These are phyloP conservation scores for Tricholauxania praeusta DNA, from an alignment of 2,888 invertebrate genomes.

Conservation along the genomic window DNA sequence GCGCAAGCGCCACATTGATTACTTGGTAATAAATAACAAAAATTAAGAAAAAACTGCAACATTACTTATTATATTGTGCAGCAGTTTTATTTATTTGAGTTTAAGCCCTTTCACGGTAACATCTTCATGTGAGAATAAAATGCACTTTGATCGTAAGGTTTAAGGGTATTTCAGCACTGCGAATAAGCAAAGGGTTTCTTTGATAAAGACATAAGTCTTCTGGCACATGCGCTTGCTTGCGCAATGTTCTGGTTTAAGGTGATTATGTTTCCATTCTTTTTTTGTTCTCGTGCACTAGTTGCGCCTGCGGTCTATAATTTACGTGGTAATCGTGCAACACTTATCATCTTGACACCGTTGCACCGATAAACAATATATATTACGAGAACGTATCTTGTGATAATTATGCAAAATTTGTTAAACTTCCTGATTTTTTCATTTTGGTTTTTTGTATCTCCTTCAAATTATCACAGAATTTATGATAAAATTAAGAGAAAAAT, in stretches of 20 bases:
- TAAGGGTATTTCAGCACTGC: constrained; percentile 12
- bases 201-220: constrained; percentile 36
- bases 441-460: background rate
- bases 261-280: background rate
- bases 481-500: too few relatives aligned
- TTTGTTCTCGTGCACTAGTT: constrained; percentile 47
- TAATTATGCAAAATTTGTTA: constrained; percentile 43
- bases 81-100: constrained; percentile 22
- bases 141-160: background rate
- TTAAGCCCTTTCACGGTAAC: background rate
- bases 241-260: background rate
- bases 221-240: constrained; percentile 31
- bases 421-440: constrained; percentile 36
- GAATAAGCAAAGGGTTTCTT: background rate
- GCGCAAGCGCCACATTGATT: constrained; percentile 23
- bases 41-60: constrained; percentile 16
- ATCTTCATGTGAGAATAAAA: background rate
- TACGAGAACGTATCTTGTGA: background rate
- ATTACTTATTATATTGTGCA: background rate
- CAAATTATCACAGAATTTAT: too few relatives aligned
- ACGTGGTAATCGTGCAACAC: constrained; percentile 52
- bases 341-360: constrained; percentile 33
- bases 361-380: constrained; percentile 5
- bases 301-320: constrained; percentile 56
- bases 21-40: constrained; percentile 24